Evolutionary conservation across 2,113 vertebrate species (phyloP).

Genomic region (Melierax canorus): DNA sequence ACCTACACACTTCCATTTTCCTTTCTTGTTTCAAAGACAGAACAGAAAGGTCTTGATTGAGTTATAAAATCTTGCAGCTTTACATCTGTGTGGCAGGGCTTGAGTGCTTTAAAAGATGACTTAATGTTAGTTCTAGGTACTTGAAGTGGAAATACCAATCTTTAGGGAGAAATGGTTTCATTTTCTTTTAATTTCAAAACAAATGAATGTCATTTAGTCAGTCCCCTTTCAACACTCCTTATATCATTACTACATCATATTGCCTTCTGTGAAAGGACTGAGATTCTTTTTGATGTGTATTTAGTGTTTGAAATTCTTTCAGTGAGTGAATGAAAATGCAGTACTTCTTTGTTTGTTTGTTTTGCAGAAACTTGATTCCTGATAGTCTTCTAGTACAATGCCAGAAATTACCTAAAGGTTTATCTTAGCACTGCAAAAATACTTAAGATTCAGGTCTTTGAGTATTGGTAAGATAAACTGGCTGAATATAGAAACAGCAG

Average conservation of each 20-base stretch:
- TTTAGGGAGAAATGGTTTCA: not conserved
- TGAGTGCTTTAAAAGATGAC: not conserved
- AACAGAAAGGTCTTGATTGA: not conserved
- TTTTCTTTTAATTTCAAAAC: conserved; percentile 9
- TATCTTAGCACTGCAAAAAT: not conserved
- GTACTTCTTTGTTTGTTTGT: not conserved
- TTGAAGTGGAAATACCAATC: not conserved
- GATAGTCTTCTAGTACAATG: not conserved
- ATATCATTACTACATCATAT: not conserved
- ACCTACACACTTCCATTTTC: not conserved
- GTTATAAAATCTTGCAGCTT: not conserved
- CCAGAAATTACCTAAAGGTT: not conserved
- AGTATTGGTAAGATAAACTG: not conserved
- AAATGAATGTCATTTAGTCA: not conserved
- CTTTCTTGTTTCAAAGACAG: not conserved
- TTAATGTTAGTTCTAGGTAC: not conserved
- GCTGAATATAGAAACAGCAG: not conserved
- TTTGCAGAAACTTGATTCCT: not conserved
- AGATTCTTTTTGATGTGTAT: not conserved
- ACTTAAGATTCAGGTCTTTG: not conserved
- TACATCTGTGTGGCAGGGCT: not conserved
- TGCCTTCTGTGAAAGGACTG: not conserved
- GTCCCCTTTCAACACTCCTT: not conserved
- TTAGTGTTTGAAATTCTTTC: not conserved
- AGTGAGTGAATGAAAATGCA: not conserved